Conservation (phyloP, 2,797 vertebrate species). For the Coluber constrictor region DNA sequence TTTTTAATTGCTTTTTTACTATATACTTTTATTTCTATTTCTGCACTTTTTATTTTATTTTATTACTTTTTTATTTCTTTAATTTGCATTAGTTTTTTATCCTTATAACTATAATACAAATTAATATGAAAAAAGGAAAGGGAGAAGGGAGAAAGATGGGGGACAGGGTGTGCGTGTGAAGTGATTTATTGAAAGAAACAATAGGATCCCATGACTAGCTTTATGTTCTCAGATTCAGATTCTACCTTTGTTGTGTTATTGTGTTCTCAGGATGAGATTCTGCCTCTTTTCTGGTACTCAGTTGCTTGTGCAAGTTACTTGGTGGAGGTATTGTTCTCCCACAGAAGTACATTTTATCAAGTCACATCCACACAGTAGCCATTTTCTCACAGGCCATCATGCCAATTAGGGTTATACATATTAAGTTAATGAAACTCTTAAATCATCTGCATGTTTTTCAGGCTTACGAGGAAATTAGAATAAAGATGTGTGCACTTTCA, state of each 20-base stretch:
- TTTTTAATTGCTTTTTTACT: too few relatives aligned
- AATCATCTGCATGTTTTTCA: not conserved
- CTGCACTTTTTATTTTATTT: too few relatives aligned
- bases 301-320: not conserved
- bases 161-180: not conserved
- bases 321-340: not conserved
- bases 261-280: not conserved
- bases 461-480: not conserved
- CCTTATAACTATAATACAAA: too few relatives aligned
- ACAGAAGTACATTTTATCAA: not conserved
- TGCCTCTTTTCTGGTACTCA: not conserved
- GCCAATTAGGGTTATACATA: not conserved
- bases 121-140: too few relatives aligned
- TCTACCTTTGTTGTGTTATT: too few relatives aligned
- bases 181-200: not conserved
- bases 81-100: too few relatives aligned
- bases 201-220: not conserved
- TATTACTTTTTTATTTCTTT: too few relatives aligned
- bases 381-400: not conserved
- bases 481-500: not conserved
- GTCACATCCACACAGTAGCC: not conserved
- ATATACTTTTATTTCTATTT: too few relatives aligned
- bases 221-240: not conserved
- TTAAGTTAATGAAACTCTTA: not conserved
- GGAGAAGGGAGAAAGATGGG: not conserved